Conservation (phyloP, 2,888 invertebrate genomes). For the Eumacrocentrus americanus region DNA sequence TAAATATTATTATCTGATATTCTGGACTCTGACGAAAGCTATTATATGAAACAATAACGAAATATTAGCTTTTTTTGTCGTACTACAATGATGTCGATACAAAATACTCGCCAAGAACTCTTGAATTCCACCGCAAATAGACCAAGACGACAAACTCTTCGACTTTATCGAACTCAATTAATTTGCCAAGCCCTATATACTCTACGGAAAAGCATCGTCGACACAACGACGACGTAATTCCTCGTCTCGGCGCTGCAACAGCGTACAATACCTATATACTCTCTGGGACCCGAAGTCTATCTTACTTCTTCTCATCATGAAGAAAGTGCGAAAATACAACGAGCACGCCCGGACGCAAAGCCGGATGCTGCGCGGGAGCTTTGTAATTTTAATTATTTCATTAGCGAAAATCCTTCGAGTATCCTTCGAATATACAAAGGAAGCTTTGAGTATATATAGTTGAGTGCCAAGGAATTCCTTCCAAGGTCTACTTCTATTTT, state of each 20-base stretch:
- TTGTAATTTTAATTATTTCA: slow-evolving; percentile 48
- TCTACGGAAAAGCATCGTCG: slow-evolving; percentile 18
- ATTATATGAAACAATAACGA: too few species aligned
- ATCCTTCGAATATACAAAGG: slow-evolving; percentile 43
- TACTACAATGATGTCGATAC: background rate
- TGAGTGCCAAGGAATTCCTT: slow-evolving; percentile 29
- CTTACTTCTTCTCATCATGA: slow-evolving; percentile 13
- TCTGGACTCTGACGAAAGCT: too few species aligned
- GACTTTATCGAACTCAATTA: slow-evolving; percentile 25
- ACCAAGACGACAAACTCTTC: slow-evolving; percentile 6
- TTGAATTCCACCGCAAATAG: slow-evolving; percentile 1
- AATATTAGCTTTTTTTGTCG: too few species aligned
- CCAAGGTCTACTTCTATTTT: slow-evolving; percentile 35
- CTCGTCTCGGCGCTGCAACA: background rate
- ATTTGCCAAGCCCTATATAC: slow-evolving; percentile 9
- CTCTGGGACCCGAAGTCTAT: slow-evolving; percentile 23
- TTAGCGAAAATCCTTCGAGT: slow-evolving; percentile 44
- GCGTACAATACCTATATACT: background rate
- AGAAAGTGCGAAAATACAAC: slow-evolving; percentile 18
- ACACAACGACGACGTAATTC: slow-evolving; percentile 17
- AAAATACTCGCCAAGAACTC: background rate
- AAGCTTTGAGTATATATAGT: slow-evolving; percentile 25
- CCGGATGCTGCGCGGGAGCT: slow-evolving; percentile 31
- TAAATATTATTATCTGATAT: too few species aligned
- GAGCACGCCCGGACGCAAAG: slow-evolving; percentile 4